Base-by-base conservation (phyloP, 2,888 invertebrate genomes). In the Dinocampus coccinellae region DNA sequence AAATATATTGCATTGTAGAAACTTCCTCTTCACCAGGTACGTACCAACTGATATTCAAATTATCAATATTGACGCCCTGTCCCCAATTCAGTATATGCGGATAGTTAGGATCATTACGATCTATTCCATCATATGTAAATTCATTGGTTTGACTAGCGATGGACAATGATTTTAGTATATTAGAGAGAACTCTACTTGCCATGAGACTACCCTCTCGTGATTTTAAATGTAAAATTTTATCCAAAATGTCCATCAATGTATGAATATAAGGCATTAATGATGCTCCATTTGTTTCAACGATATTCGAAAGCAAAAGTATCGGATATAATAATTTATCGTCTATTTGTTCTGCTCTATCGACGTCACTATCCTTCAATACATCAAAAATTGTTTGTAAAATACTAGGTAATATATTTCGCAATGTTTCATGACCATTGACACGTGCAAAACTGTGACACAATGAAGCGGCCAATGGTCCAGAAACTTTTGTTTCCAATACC, bases 81-180 rank as follows among this genome's bases (percentile, higher is more conserved):
- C 95, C 97, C 97, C 97, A 98, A 77, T 95, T 93, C 24, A 92
- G 90, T 24, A 95, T 90, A 10, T 94, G 92, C 57, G 95, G 89
- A 70, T 93, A 92, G 71, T 91, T 89, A 0, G 92, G 92, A 47
- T 89, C 88, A 22, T 91, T 91, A 79, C 92, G 92, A 74, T 92
- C 90, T 34, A 78, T 90, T 88, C 88, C 91, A 91, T 82, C 94
- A 92, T 53, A 89, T 1, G 67, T 76, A 20, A 76, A 80, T 9
- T 78, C 71, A 33, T 61, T 76, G 11, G 93, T 90, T 75, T 67
- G 52, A 2, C 91, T 90, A 1, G 92, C 89, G 24, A 88, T 89
- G 0, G 93, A 92, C 29, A 96, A 81, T 66, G 92, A 89, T 76
- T 88, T 82, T 79, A 92, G 87, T 0, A 92, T 87, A 73, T 91